Percentiles rank a stretch among this genome's conserved stretches.
phyloP scores from a whole-genome alignment of 2,797 vertebrate genomes.

The Alcedo quadribrachys region DNA sequence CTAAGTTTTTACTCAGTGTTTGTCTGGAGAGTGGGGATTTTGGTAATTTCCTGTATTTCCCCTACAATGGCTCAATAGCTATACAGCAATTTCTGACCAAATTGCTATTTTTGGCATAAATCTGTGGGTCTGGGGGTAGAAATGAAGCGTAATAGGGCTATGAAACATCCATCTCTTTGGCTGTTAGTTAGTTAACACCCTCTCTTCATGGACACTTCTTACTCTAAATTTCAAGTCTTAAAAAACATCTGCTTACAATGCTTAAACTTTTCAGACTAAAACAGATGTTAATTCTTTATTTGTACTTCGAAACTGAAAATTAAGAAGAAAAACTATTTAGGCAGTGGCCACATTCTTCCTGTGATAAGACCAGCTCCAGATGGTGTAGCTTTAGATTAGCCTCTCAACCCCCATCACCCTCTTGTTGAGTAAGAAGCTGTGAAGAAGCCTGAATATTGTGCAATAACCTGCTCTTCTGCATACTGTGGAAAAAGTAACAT shows the following conservation, averaged over 20 bases:
- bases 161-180: neutral
- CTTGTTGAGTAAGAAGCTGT: neutral
- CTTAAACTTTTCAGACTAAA: neutral
- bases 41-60: neutral
- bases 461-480: neutral
- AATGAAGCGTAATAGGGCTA: neutral
- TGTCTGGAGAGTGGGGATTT: neutral
- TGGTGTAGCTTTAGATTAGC: neutral
- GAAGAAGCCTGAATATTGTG: neutral
- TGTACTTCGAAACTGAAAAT: neutral
- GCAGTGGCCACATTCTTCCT: neutral
- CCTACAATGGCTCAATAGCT: neutral
- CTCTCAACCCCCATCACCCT: neutral
- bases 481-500: neutral
- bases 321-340: neutral
- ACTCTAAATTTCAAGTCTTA: neutral
- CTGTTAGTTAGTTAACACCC: neutral
- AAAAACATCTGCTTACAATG: neutral
- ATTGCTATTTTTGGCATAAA: neutral
- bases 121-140: neutral
- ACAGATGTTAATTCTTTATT: neutral
- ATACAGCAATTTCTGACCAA: neutral
- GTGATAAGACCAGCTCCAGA: neutral
- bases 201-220: neutral
- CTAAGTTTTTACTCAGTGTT: neutral